Conservation (phyloP, 2,113 vertebrate species). For the Platichthys flesus region DNA sequence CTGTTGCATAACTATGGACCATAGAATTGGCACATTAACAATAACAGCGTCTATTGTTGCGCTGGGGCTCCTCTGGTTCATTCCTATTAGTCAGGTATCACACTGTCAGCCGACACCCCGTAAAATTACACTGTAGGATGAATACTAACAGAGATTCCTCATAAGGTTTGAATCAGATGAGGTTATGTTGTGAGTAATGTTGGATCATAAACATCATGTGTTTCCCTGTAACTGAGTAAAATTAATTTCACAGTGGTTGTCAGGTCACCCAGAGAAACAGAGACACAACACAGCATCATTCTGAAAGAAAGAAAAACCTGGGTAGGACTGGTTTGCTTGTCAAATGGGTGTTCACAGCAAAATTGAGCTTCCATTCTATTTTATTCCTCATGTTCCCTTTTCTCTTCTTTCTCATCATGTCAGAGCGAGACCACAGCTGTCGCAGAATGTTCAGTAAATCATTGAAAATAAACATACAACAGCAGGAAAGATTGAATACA, state of each 20-base stretch:
- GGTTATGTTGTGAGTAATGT: not conserved
- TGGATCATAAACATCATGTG: conserved; percentile 10
- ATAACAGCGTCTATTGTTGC: not conserved
- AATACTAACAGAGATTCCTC: not conserved
- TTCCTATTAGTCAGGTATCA: not conserved
- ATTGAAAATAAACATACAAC: conserved; percentile 10
- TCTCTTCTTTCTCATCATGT: not conserved
- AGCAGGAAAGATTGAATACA: not conserved
- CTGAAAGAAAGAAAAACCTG: conserved; percentile 1
- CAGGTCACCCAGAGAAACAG: not conserved
- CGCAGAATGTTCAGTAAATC: conserved; percentile 18
- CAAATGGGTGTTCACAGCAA: not conserved
- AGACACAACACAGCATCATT: not conserved
- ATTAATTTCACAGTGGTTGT: not conserved
- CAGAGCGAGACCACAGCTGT: conserved; percentile 32
- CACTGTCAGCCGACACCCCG: not conserved
- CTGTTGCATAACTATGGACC: not conserved
- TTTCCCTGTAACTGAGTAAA: conserved; percentile 3
- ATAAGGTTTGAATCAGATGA: conserved; percentile 22
- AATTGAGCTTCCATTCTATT: not conserved
- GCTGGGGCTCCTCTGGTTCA: not conserved
- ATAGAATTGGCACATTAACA: not conserved
- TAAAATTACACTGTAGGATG: not conserved
- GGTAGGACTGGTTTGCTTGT: not conserved
- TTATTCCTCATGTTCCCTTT: not conserved